A percentile compares a stretch with the other conserved stretches of the same genome.
Evolutionary conservation across 1,140 invertebrate species (phyloP).

Genomic region (Triops cancriformis): DNA sequence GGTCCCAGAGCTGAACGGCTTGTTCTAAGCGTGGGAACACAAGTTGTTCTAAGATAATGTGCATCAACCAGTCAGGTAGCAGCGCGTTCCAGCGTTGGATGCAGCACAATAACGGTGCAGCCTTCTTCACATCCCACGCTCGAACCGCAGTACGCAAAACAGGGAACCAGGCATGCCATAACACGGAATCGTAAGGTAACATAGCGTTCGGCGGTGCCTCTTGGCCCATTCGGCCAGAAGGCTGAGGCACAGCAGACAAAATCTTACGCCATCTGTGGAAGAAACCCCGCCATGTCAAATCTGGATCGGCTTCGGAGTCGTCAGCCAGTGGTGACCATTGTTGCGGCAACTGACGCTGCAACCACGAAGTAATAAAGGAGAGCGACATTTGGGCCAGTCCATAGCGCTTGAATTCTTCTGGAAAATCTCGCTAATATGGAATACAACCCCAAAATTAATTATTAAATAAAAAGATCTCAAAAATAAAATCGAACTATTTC

Average conservation of each 20-base stretch:
- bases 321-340: constrained; percentile 48
- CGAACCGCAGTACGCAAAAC: constrained; percentile 57
- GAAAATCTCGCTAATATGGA: constrained; percentile 28
- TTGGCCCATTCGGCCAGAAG: neutral
- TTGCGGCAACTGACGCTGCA: constrained; percentile 23
- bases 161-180: constrained; percentile 89
- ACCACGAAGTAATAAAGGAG: constrained; percentile 43
- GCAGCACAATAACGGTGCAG: constrained; percentile 63
- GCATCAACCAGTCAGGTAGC: constrained; percentile 71
- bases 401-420: constrained; percentile 54
- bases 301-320: constrained; percentile 49
- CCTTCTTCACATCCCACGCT: constrained; percentile 61
- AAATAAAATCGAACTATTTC: neutral
- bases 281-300: constrained; percentile 40
- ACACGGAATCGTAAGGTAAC: constrained; percentile 65
- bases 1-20: constrained; percentile 88
- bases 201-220: constrained; percentile 39
- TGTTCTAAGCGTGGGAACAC: constrained; percentile 66
- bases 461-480: neutral
- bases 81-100: constrained; percentile 71
- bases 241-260: constrained; percentile 7
- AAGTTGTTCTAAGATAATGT: constrained; percentile 71
- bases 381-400: constrained; percentile 56
- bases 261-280: constrained; percentile 17
- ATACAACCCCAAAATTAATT: neutral